Percentiles rank a stretch among this genome's conserved stretches.
Evolutionary conservation across 2,888 invertebrate genomes (phyloP).

Genomic region (Cremastinae sp.): DNA sequence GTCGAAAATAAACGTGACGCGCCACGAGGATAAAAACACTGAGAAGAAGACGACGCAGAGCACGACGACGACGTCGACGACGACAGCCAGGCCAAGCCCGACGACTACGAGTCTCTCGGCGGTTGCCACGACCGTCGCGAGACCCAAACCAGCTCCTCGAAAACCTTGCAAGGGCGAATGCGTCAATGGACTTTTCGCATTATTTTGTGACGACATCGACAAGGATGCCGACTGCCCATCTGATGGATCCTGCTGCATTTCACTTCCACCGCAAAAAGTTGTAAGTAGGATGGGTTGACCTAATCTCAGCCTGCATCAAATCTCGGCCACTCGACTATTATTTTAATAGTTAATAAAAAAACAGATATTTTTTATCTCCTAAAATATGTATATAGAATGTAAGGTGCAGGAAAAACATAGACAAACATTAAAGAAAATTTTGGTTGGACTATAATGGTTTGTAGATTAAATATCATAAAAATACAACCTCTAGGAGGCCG

Average conservation of each 20-base stretch:
- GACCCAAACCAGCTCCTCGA: conserved; percentile 78
- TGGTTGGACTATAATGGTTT: too few relatives aligned
- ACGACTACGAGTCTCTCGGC: conserved; percentile 71
- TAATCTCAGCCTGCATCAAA: too few relatives aligned
- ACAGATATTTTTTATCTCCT: too few relatives aligned
- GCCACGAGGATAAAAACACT: conserved; percentile 66
- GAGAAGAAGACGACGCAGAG: conserved; percentile 76
- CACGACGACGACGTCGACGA: conserved; percentile 65
- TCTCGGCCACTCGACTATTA: too few relatives aligned
- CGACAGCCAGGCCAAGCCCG: conserved; percentile 72
- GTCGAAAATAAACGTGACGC: conserved; percentile 75
- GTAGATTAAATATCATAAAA: too few relatives aligned
- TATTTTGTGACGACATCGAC: conserved; percentile 93
- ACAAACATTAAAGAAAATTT: too few relatives aligned
- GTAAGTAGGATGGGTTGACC: too few relatives aligned
- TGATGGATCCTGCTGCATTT: conserved; percentile 89
- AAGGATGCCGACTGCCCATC: conserved; percentile 83
- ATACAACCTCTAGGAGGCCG: too few relatives aligned
- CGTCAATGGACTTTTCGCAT: conserved; percentile 89
- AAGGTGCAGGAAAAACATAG: too few relatives aligned
- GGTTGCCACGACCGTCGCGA: conserved; percentile 73
- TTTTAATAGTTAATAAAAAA: too few relatives aligned
- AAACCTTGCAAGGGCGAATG: conserved; percentile 92
- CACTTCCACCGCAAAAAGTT: conserved; percentile 80
- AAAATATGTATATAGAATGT: too few relatives aligned